phyloP scores from a whole-genome alignment of 2,888 invertebrate species.

The Atethmia centrago region DNA sequence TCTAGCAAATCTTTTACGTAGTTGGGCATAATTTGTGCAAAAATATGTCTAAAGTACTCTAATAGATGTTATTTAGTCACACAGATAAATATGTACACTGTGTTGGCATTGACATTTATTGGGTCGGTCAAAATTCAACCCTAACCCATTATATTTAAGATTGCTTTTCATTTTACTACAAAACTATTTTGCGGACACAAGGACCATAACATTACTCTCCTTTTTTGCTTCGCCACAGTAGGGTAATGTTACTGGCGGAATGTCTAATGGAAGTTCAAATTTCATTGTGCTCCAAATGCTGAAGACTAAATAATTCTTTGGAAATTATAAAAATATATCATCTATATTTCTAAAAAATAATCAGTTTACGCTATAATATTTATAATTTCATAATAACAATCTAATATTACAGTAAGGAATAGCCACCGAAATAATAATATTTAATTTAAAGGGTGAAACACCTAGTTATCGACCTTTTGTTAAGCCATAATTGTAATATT shows the following conservation, averaged over 20 bases:
- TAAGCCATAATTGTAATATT: not conserved
- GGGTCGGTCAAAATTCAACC: not conserved
- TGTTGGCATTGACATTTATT: constrained; percentile 15
- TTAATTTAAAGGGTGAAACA: constrained; percentile 23
- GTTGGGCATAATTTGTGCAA: constrained; percentile 53
- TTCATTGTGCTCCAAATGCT: constrained; percentile 9
- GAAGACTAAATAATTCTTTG: constrained; percentile 14
- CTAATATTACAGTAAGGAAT: constrained; percentile 51
- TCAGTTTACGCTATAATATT: constrained; percentile 33
- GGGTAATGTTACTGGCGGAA: not conserved
- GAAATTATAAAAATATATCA: constrained; percentile 53
- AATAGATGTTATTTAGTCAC: constrained; percentile 25
- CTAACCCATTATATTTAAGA: not conserved
- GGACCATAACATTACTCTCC: not conserved
- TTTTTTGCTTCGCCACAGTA: not conserved
- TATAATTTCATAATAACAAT: constrained; percentile 37
- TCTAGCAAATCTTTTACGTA: constrained; percentile 2
- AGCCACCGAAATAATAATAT: constrained; percentile 46
- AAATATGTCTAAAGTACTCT: constrained; percentile 32
- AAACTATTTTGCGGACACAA: not conserved
- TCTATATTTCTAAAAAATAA: constrained; percentile 53
- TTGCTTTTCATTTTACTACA: not conserved
- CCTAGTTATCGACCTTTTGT: constrained; percentile 22
- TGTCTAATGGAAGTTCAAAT: not conserved
- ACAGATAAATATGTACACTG: not conserved